Base-by-base conservation (phyloP, 2,888 invertebrate species). In the Calameuta filiformis region DNA sequence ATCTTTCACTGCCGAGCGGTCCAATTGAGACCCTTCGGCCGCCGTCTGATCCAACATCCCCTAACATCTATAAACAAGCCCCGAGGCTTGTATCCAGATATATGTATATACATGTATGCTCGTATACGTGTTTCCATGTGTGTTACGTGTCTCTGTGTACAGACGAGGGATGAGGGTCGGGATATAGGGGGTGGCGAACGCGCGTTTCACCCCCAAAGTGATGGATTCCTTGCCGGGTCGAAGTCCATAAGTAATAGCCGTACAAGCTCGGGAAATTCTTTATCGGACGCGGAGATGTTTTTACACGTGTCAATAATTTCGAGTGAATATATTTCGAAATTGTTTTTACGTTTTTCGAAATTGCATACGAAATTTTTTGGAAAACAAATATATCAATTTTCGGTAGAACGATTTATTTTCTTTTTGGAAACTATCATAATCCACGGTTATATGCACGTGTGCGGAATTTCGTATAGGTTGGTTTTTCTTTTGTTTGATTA, bases 1-100 rank as follows among this genome's bases (percentile, higher is more conserved):
- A 87, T 91, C 90, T 90, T 90, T 87, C 84, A 84, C 86, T 84
- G 83, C 82, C 85, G 87, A 87, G 85, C 87, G 86, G 85, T 86
- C 88, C 89, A 88, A 89, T 90, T 87, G 88, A 88, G 86, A 87
- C 82, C 82, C 81, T 82, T 82, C 82, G 81, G 80, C 82, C 81
- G 80, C 69, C 69, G 69, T 33, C 84, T 85, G 84, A 86, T 87
- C 85, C 86, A 82, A 83, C 87, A 83, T 85, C 85, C 85, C 69
- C 69, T 79, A 79, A 86, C 85, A 83, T 86, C 83, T 81, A 85
- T 86, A 89, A 89, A 87, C 86, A 87, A 84, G 84, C 83, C 82
- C 82, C 69, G 31, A 33, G 40, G 40, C 40, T 15, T 40, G 40
- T 40, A 40, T 40, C 40, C 15, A 40, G 15, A 40, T 40, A 15